Base-by-base conservation (phyloP, 1,140 invertebrate genomes). In the Anastrepha obliqua region DNA sequence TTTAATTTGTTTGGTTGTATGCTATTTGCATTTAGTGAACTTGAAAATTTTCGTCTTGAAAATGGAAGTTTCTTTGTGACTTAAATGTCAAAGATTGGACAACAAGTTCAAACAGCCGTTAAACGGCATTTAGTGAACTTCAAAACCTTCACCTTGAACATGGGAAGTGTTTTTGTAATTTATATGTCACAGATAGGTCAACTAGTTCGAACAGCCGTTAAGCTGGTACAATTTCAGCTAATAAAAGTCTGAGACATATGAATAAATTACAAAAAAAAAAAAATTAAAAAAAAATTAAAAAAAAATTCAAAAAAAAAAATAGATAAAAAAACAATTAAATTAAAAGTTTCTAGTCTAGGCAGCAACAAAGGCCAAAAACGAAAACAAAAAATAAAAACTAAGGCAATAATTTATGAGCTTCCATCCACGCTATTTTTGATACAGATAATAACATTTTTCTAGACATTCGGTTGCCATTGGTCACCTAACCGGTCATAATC, bases 81-180 rank as follows among this genome's bases (percentile, higher is more conserved):
- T 29, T 29, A 29, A 29, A 29, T 29, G 1, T 29, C 29, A 29
- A 29, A 29, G 29, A 29, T 29, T 29, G 29, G 29, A 29, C 29
- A 29, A 29, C 29, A 29, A 29, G 29, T 0, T 29, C 29, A 29
- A 29, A 29, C 29, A 29, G 29, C 29, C 29, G 29, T 29, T 29
- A 29, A 29, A 1, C 29, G 29, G 20, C 7, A 2, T 67, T 67
- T 67, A 39, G 20, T 2, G n/a, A 9, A 20, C 0, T 42, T 47
- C 15, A 51, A 74, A 74, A 74, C 44, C 70, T 51, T 74, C 70
- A 15, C 70, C 15, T 74, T 20, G 39, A 42, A 47, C 44, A 74
- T 42, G 70, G 70, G 13, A 74, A 74, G 29, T n/a, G 39, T 5
- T 42, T 42, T 74, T n/a, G 17, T 64, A 13, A 74, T 29, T 29